Base-by-base conservation (phyloP, 2,113 vertebrate species). In the Bettongia penicillata region DNA sequence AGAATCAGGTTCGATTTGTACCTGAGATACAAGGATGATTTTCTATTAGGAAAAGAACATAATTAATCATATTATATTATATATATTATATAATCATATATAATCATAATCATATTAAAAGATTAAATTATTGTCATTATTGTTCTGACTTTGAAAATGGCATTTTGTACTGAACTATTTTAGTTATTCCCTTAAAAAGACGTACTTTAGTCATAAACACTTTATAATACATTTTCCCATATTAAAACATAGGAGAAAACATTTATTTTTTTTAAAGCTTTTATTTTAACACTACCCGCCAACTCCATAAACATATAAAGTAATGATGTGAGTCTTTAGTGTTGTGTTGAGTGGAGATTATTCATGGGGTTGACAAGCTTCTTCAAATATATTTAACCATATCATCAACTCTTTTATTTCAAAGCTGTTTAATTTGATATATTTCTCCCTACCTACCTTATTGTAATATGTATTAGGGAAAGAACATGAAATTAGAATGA, bases 401-500 rank as follows among this genome's bases (percentile, higher is more conserved):
- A 90, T 2, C 10, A 50, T 47, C 51, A 91, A 91, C 8, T 52
- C 89, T 92, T 93, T 92, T 84, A 28, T 94, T 93, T 61, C 8
- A 51, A 77, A 91, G 91, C 68, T 91, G 91, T 14, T 91, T 16
- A 93, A 53, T 25, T 92, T 93, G 61, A n/a, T 4, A 49, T 10
- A 89, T 91, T 92, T 91, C 68, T 23, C 23, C 6, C 68, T 84
- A 43, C 6, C 1, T 84, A 84, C n/a, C 23, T 95, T 96, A 53
- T 37, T 51, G 2, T 91, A 7, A 93, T 93, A 94, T 84, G 43
- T 93, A 94, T 47, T 14, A n/a, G 7, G 93, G 1, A 25, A 94
- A 97, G 3, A 95, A 96, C 93, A 55, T 92, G 57, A 96, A 93
- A 93, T 93, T 16, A 90, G 93, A 95, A 90, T 90, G 92, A 26